Evolutionary conservation across 2,113 vertebrate species (phyloP), one percentile per base, ranked within the genome.

Genomic region (Oceanodroma tethys): DNA sequence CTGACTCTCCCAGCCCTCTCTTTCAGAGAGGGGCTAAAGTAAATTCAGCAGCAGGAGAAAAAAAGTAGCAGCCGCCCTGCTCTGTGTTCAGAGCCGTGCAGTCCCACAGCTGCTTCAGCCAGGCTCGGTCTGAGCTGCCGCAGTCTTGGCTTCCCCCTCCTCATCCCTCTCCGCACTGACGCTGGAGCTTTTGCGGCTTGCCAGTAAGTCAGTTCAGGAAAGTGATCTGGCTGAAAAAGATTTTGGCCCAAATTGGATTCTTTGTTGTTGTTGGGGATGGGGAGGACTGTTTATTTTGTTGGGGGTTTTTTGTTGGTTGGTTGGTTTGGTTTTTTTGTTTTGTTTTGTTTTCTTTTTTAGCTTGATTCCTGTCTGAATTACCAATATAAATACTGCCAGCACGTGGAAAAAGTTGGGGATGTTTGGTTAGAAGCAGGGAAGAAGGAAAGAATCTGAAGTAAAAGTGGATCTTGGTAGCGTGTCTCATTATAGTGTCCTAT

Each of bases 61-160:
- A 3, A 10, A 58, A 48, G 38, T 8, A 62, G 19, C 26, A 70
- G 13, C 7, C 2, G 4, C 23, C 6, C 11, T 60, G 10, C 19
- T 59, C 34, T n/a, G 15, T 55, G 36, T 53, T 91, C 13, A 7
- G 45, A 25, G 38, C 21, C 1, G 0, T 75, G n/a, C 38, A 68
- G 26, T 50, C 26, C 58, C 30, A 11, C 7, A 18, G 56, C 60
- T 75, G 26, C 58, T 62, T 45, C 30, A 58, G 12, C 23, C 1
- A 0, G 34, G 23, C 36, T 71, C 0, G 0, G 6, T 56, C n/a
- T 36, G 47, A 82, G 38, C 40, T 68, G 42, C 30, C 1, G 0
- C 0, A 0, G 10, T 7, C 59, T 86, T 8, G 2, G 10, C 63
- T 80, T 71, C 3, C 5, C 10, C 38, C 16, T 80, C 80, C 45